Conservation (phyloP, 2,797 vertebrate genomes). For the Pantherophis alleghaniensis region DNA sequence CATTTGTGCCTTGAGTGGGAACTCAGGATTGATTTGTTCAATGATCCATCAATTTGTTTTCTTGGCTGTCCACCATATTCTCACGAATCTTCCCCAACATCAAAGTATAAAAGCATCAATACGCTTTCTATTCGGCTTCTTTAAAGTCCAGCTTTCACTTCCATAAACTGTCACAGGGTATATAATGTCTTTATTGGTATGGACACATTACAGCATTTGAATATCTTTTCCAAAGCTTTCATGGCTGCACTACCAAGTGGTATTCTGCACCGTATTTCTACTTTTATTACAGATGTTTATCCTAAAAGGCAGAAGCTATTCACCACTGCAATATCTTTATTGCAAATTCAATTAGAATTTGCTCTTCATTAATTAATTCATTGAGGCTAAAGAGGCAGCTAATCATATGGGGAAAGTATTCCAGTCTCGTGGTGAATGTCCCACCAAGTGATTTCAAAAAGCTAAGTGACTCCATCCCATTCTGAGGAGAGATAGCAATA, state of each 20-base stretch:
- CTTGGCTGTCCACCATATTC: background rate
- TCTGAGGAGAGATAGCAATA: background rate
- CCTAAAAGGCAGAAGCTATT: background rate
- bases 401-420: background rate
- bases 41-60: background rate
- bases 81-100: background rate
- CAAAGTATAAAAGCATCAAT: background rate
- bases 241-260: background rate
- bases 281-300: background rate
- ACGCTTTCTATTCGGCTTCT: background rate
- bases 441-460: background rate
- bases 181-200: background rate
- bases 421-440: background rate
- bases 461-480: slow-evolving; percentile 15
- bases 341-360: background rate
- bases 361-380: background rate
- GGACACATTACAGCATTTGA: background rate
- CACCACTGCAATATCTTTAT: background rate
- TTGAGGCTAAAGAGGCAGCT: background rate
- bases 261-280: background rate
- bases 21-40: background rate
- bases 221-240: background rate
- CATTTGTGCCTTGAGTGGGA: background rate
- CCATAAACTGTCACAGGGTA: background rate
- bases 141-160: background rate